These are phyloP conservation scores for Erythrolamprus reginae DNA, from an alignment of 2,113 vertebrate genomes.

Conservation along the genomic window DNA sequence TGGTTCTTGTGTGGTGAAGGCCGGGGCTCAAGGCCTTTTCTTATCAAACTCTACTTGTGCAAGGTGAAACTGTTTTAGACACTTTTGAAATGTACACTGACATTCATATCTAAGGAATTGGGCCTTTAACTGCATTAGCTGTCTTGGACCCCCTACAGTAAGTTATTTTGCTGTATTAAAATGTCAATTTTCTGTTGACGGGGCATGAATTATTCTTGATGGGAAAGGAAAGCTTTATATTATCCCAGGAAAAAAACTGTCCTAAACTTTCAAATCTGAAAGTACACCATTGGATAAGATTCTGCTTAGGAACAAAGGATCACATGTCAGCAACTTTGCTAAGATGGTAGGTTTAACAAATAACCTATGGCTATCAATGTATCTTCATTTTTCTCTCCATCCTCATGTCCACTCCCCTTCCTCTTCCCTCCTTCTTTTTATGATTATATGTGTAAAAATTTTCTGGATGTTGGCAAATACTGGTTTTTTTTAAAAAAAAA, in stretches of 20 bases:
- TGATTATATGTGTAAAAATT: too few relatives aligned
- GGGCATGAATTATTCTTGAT: conserved; percentile 46
- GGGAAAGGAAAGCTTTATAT: conserved; percentile 49
- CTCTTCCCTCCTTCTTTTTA: not conserved
- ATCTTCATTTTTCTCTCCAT: not conserved
- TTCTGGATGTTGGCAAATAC: conserved; percentile 11
- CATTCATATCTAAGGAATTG: conserved; percentile 43
- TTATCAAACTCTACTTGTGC: conserved; percentile 41
- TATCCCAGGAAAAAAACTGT: conserved; percentile 48
- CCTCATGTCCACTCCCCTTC: not conserved
- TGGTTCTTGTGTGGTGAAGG: conserved; percentile 8
- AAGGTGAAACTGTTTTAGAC: conserved; percentile 12
- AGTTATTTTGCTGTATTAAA: conserved; percentile 49
- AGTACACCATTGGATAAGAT: conserved; percentile 31
- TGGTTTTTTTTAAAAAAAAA: conserved; percentile 22
- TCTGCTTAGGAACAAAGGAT: conserved; percentile 10
- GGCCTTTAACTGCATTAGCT: conserved; percentile 49
- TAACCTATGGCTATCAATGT: not conserved
- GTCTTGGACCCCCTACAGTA: conserved; percentile 41
- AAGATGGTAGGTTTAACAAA: conserved; percentile 39
- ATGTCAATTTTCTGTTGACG: conserved; percentile 60
- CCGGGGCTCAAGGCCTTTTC: conserved; percentile 29
- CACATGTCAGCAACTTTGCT: conserved; percentile 14
- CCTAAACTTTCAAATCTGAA: conserved; percentile 38
- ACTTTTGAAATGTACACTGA: conserved; percentile 41